These are phyloP conservation scores for Epinephelus coioides DNA, from an alignment of 2,797 vertebrate genomes.

Conservation along the genomic window DNA sequence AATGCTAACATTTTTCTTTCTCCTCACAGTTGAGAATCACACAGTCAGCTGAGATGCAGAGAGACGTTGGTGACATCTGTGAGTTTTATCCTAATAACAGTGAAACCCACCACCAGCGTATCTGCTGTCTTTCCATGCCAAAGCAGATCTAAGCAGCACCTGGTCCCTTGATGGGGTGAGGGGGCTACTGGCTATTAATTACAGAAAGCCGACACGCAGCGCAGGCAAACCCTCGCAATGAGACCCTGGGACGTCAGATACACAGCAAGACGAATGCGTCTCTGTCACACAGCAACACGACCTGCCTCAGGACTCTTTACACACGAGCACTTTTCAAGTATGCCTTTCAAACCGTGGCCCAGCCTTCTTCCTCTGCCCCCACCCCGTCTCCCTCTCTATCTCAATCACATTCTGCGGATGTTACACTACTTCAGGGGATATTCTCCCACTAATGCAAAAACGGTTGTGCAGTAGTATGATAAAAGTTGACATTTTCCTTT, in stretches of 20 bases:
- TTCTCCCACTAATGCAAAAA: conserved; percentile 78
- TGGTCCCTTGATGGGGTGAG: conserved; percentile 76
- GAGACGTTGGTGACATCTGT: conserved; percentile 53
- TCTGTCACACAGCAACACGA: conserved; percentile 75
- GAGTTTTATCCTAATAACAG: conserved; percentile 54
- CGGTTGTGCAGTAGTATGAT: conserved; percentile 75
- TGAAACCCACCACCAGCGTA: conserved; percentile 40
- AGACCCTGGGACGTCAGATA: conserved; percentile 80
- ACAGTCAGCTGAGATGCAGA: conserved; percentile 39
- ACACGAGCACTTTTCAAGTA: conserved; percentile 72
- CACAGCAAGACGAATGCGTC: conserved; percentile 76
- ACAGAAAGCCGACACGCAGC: conserved; percentile 78
- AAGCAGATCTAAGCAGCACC: conserved; percentile 77
- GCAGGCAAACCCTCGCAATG: conserved; percentile 73
- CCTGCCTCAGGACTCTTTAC: conserved; percentile 73
- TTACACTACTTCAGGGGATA: conserved; percentile 74
- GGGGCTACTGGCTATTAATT: conserved; percentile 85
- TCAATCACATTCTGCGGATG: conserved; percentile 80
- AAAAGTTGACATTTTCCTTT: conserved; percentile 84
- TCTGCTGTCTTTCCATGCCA: conserved; percentile 65
- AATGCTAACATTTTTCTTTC: too few species aligned
- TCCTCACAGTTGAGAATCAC: too few species aligned
- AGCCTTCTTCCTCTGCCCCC: conserved; percentile 62
- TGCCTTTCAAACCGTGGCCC: conserved; percentile 73
- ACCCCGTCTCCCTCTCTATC: conserved; percentile 64